Conservation (phyloP, 2,797 vertebrate species). For the Coreius guichenoti region DNA sequence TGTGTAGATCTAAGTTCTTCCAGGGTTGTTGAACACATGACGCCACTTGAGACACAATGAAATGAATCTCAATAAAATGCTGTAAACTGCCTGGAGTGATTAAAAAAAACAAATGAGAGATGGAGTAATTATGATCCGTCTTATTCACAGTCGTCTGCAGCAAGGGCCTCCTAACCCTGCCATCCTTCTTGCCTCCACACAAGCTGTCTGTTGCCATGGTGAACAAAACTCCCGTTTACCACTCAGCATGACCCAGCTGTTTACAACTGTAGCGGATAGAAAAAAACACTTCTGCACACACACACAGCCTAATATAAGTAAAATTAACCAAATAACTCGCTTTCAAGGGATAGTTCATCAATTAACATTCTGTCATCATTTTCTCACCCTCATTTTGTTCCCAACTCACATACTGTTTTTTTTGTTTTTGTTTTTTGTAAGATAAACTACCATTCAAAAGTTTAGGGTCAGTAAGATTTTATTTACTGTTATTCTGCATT, state of each 20-base stretch:
- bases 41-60: constrained; percentile 16
- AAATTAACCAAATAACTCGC: background rate
- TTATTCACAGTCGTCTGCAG: constrained; percentile 57
- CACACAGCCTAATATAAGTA: constrained; percentile 18
- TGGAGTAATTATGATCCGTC: constrained; percentile 61
- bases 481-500: background rate
- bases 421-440: background rate
- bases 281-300: constrained; percentile 19
- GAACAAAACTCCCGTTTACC: constrained; percentile 46
- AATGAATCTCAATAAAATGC: constrained; percentile 51
- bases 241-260: constrained; percentile 54
- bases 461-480: background rate
- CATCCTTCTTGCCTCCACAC: constrained; percentile 52
- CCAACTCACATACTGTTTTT: background rate
- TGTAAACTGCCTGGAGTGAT: constrained; percentile 58
- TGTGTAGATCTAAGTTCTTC: constrained; percentile 36
- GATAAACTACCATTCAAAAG: background rate
- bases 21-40: constrained; percentile 17
- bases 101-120: constrained; percentile 48
- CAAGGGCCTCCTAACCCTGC: constrained; percentile 53
- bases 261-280: constrained; percentile 48
- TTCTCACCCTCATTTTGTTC: background rate
- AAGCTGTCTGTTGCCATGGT: constrained; percentile 57
- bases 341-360: background rate
- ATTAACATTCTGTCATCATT: background rate